Evolutionary conservation across 2,797 vertebrate genomes (phyloP), one percentile per base, ranked within the genome.

Genomic region (Acestrorhynchus altus): DNA sequence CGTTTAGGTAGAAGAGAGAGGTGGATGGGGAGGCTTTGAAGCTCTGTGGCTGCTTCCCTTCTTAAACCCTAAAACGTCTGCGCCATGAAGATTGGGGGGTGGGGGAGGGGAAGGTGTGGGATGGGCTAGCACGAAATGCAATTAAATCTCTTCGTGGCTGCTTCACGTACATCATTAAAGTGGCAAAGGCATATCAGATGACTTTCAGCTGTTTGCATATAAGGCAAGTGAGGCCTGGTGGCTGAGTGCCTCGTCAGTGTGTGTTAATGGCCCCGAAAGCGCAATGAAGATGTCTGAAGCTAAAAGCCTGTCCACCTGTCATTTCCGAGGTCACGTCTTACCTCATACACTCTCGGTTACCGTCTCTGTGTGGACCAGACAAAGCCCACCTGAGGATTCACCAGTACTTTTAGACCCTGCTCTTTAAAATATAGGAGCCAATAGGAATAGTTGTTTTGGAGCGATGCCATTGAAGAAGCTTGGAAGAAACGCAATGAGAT

Each of bases 161-260:
- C 75, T 77, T 81, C 57, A 83, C 74, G 71, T 87, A 80, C 80
- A 77, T 89, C 84, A 86, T 82, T 67, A 90, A 87, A 87, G 74
- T 76, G 31, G 79, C 78, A 72, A 67, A 76, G 80, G 74, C 80
- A 77, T 82, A 85, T 86, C 86, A 70, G 75, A 81, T 85, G 76
- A 74, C 79, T 88, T 82, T 83, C 82, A 81, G 77, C 68, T 61
- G 83, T 77, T 79, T 80, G 81, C 69, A 66, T 78, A 69, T 51
- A 65, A 68, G 54, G 42, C 68, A 75, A 72, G 59, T 22, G 22
- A 69, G 72, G 49, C 66, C 24, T 57, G 56, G 52, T 10, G 24
- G 60, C 56, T 51, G 42, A 77, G 68, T 61, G 68, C 68, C 78
- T 81, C 79, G 74, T 81, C 79, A 77, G 52, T 68, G 63, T 35